Evolutionary conservation across 2,797 vertebrate species (phyloP).

Genomic region (Nannoperca australis): DNA sequence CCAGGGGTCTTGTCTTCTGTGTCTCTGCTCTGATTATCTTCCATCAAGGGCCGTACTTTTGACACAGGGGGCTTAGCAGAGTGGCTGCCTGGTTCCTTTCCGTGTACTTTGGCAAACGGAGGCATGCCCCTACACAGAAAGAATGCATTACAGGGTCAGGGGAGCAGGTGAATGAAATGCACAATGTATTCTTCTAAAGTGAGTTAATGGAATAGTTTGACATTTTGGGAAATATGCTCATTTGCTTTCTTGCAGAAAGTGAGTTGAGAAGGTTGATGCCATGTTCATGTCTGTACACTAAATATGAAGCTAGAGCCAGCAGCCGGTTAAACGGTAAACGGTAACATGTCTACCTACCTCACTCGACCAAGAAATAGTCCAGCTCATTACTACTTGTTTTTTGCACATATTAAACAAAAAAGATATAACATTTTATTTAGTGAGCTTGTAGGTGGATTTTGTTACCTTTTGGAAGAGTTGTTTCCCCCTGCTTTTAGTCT

Average conservation of each 20-base stretch:
- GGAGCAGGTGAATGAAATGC: not conserved
- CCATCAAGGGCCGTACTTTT: conserved; percentile 74
- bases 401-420: not conserved
- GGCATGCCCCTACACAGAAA: conserved; percentile 45
- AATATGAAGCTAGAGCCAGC: not conserved
- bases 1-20: conserved; percentile 31
- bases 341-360: too few species aligned
- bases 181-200: not conserved
- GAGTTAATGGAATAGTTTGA: not conserved
- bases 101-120: conserved; percentile 48
- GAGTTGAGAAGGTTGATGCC: not conserved
- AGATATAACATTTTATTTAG: not conserved
- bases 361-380: not conserved
- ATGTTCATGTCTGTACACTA: not conserved
- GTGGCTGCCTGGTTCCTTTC: conserved; percentile 38
- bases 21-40: conserved; percentile 27
- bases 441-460: not conserved
- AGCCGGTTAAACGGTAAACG: not conserved
- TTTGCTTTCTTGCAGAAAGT: not conserved
- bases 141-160: not conserved
- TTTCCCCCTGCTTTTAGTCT: not conserved
- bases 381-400: not conserved
- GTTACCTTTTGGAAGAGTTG: not conserved
- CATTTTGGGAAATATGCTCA: not conserved
- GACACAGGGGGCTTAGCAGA: conserved; percentile 71